Percentiles rank a stretch among this genome's conserved stretches.
phyloP scores from a whole-genome alignment of 53 echinoderm and acorn worm species.

The Mesocentrotus franciscanus region DNA sequence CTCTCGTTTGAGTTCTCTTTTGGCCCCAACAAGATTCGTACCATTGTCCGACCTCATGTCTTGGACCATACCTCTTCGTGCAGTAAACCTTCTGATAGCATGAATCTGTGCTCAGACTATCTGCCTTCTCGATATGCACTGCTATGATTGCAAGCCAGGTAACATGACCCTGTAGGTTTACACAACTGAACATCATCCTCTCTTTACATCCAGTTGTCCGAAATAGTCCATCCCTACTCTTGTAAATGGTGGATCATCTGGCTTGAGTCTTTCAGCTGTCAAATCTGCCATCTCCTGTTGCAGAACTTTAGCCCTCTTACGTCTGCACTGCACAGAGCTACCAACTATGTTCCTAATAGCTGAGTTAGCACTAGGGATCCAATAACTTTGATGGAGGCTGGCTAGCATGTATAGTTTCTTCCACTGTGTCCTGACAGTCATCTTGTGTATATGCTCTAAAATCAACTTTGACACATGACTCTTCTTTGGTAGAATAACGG shows the following conservation, averaged over 20 bases:
- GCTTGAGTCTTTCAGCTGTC: conserved; percentile 32
- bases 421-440: conserved; percentile 59
- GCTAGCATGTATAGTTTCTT: conserved; percentile 63
- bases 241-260: conserved; percentile 20
- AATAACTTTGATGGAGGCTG: conserved; percentile 57
- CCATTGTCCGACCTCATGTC: conserved; percentile 74
- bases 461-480: conserved; percentile 65
- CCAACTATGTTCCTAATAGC: conserved; percentile 40
- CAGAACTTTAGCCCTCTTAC: background rate
- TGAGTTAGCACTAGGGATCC: conserved; percentile 67
- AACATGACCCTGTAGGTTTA: conserved; percentile 74
- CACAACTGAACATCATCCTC: conserved; percentile 36
- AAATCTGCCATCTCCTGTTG: conserved; percentile 63
- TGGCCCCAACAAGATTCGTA: conserved; percentile 72
- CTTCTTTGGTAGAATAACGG: conserved; percentile 45
- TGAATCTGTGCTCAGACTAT: conserved; percentile 67
- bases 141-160: conserved; percentile 66
- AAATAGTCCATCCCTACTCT: conserved; percentile 52
- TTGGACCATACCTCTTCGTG: conserved; percentile 65
- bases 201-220: background rate
- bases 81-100: conserved; percentile 66
- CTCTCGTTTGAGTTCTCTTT: conserved; percentile 73
- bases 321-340: conserved; percentile 37
- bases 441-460: conserved; percentile 50
- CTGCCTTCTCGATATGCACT: conserved; percentile 69